Conservation (phyloP, 2,888 invertebrate species). For the Sphaerophoria rueppellii region DNA sequence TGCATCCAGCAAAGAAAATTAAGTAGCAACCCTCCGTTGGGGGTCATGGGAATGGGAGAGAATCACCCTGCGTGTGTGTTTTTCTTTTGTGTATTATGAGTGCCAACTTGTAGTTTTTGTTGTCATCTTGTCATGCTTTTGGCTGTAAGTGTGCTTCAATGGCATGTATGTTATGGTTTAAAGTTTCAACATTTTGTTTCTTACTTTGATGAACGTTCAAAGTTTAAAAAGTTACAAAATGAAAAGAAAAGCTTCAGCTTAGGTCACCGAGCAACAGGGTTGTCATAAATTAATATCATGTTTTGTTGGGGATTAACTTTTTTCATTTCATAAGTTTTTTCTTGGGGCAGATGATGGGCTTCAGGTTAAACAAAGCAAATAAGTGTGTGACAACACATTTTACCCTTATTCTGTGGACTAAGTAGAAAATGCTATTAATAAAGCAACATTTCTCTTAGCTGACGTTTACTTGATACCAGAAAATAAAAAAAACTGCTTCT, state of each 20-base stretch:
- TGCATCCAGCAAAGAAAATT: neutral
- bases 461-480: too few relatives aligned
- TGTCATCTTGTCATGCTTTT: neutral
- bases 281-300: neutral
- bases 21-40: neutral
- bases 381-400: too few relatives aligned
- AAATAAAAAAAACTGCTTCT: too few relatives aligned
- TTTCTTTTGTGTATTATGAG: neutral
- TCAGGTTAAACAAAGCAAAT: too few relatives aligned
- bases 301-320: neutral
- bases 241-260: neutral
- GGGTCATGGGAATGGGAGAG: constrained; percentile 6
- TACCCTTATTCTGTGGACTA: too few relatives aligned
- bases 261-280: constrained; percentile 14
- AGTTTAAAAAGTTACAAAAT: neutral
- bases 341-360: too few relatives aligned
- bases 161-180: neutral
- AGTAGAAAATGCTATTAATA: too few relatives aligned
- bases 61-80: neutral
- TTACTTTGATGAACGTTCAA: neutral
- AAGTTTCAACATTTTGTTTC: neutral
- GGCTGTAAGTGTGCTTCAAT: neutral
- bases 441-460: too few relatives aligned
- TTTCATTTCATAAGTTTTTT: neutral
- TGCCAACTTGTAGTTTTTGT: neutral